Evolutionary conservation across 1,140 invertebrate genomes (phyloP).

Genomic region (Popillia japonica): DNA sequence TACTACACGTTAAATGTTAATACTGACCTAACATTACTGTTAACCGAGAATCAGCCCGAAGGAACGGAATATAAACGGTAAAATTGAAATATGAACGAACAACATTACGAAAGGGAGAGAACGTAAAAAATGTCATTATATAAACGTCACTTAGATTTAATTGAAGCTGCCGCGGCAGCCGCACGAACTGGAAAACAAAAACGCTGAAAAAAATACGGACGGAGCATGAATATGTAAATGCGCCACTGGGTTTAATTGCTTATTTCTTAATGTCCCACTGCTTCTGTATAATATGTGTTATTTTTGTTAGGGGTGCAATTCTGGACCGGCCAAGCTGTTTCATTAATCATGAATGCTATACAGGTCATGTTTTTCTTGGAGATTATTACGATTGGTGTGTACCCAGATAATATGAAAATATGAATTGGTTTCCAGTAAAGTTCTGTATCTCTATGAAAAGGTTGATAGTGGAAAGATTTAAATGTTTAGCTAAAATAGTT

Average conservation of each 20-base stretch:
- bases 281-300: constrained; percentile 19
- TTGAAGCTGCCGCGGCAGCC: constrained; percentile 10
- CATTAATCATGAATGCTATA: background rate
- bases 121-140: constrained; percentile 31
- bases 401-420: background rate
- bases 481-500: no score
- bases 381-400: no score
- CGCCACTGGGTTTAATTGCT: constrained; percentile 23
- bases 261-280: constrained; percentile 33
- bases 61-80: background rate
- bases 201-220: constrained; percentile 22
- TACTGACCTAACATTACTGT: no score
- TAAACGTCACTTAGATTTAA: constrained; percentile 35
- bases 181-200: constrained; percentile 31
- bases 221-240: constrained; percentile 32
- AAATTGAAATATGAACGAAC: constrained; percentile 20
- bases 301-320: constrained; percentile 21
- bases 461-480: background rate
- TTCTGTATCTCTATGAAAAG: background rate
- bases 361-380: background rate
- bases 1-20: no score
- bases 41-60: background rate
- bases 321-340: background rate
- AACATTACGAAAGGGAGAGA: background rate
- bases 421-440: background rate